Conservation (phyloP, 2,888 invertebrate species). For the Autographa pulchrina region DNA sequence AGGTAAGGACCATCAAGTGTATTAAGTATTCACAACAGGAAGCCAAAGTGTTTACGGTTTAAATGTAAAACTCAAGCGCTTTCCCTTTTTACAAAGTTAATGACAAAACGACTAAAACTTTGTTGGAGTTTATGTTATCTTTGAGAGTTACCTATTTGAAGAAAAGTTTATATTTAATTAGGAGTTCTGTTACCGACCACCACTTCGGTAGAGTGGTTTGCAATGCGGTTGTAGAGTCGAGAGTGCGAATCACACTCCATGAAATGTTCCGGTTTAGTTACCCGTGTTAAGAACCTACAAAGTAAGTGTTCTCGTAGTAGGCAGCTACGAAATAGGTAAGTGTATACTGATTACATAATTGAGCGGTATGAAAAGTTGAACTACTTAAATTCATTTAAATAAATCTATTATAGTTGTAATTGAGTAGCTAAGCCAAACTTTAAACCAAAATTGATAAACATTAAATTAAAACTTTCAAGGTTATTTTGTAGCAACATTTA, state of each 20-base stretch:
- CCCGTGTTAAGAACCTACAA: background rate
- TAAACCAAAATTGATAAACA: conserved; percentile 4
- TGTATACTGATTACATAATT: no score
- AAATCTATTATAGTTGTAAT: background rate
- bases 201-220: background rate
- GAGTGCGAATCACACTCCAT: background rate
- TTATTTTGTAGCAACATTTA: background rate
- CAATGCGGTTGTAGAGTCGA: background rate
- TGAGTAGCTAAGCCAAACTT: background rate
- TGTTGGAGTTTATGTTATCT: conserved; percentile 24
- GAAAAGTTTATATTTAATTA: conserved; percentile 12
- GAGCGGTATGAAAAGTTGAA: background rate
- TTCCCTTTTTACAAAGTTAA: conserved; percentile 24
- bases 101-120: conserved; percentile 20
- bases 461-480: background rate
- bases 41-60: conserved; percentile 3
- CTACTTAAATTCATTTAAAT: background rate
- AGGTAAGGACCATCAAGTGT: background rate
- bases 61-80: conserved; percentile 5
- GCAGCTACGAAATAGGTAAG: no score
- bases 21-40: background rate
- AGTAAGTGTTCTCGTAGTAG: background rate
- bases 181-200: background rate
- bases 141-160: conserved; percentile 17
- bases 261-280: background rate